Conservation (phyloP, 1,140 invertebrate species). For the Thaumatotibia leucotreta region DNA sequence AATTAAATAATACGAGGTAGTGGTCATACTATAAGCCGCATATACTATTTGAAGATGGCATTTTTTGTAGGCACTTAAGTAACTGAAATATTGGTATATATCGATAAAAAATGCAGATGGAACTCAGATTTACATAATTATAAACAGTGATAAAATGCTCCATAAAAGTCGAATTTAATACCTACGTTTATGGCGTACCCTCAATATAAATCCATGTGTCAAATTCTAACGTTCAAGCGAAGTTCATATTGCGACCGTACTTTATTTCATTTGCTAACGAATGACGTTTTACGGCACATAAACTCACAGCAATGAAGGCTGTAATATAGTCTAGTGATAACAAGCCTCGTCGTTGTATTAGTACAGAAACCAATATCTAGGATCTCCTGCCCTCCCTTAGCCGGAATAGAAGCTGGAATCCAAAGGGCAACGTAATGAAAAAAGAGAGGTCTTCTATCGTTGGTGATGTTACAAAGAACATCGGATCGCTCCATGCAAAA, state of each 20-base stretch:
- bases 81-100: too few species aligned
- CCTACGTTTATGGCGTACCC: not conserved
- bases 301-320: slow-evolving; percentile 21
- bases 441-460: slow-evolving; percentile 11
- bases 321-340: slow-evolving; percentile 31
- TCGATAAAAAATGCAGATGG: too few species aligned
- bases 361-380: slow-evolving; percentile 13
- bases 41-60: too few species aligned
- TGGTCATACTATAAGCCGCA: too few species aligned
- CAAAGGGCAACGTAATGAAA: slow-evolving; percentile 16
- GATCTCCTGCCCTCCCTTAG: slow-evolving; percentile 14
- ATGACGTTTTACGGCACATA: slow-evolving; percentile 29
- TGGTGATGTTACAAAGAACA: slow-evolving; percentile 17
- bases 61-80: too few species aligned
- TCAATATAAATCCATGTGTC: not conserved
- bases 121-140: too few species aligned
- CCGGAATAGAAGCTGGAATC: not conserved
- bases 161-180: too few species aligned
- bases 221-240: not conserved
- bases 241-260: slow-evolving; percentile 2
- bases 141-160: too few species aligned
- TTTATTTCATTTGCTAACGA: slow-evolving; percentile 33
- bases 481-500: slow-evolving; percentile 20
- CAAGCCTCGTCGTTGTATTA: slow-evolving; percentile 27
- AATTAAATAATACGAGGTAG: too few species aligned